Percentiles rank a stretch among this genome's conserved stretches.
Conservation (phyloP, 30 jellyfish, hydroid and myxozoan genomes). For the Pelagia noctiluca region DNA sequence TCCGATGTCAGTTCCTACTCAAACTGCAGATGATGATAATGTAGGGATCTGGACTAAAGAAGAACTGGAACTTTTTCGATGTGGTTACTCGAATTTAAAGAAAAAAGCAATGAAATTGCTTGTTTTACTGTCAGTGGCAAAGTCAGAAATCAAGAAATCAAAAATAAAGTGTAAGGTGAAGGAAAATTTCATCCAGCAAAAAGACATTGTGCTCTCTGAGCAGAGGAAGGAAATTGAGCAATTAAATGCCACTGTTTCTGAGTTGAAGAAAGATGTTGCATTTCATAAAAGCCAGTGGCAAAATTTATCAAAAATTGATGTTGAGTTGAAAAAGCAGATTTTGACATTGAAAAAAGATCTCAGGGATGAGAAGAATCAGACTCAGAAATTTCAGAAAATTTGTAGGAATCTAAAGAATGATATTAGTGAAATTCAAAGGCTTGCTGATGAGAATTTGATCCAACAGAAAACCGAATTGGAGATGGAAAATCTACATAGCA, state of each 20-base stretch:
- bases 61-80: constrained; percentile 56
- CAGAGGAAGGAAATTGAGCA: constrained; percentile 38
- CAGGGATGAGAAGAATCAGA: constrained; percentile 28
- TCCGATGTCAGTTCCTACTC: background rate
- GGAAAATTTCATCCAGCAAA: background rate
- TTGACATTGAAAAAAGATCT: constrained; percentile 42
- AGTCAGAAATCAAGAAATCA: constrained; percentile 19
- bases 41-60: constrained; percentile 62
- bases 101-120: constrained; percentile 42
- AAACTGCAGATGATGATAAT: background rate
- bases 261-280: constrained; percentile 37
- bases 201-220: constrained; percentile 21
- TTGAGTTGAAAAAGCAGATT: constrained; percentile 30
- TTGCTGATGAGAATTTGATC: background rate
- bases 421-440: background rate
- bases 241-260: constrained; percentile 51
- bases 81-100: constrained; percentile 49
- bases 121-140: constrained; percentile 50
- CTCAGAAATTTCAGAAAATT: constrained; percentile 1
- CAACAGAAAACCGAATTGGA: constrained; percentile 33
- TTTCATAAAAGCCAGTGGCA: constrained; percentile 24
- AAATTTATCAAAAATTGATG: constrained; percentile 5
- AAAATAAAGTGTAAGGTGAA: constrained; percentile 35
- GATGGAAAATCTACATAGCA: constrained; percentile 19
- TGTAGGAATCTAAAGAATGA: constrained; percentile 1